These are phyloP conservation scores for Trichomalopsis sarcophagae DNA, from an alignment of 1,140 invertebrate species.

Conservation along the genomic window DNA sequence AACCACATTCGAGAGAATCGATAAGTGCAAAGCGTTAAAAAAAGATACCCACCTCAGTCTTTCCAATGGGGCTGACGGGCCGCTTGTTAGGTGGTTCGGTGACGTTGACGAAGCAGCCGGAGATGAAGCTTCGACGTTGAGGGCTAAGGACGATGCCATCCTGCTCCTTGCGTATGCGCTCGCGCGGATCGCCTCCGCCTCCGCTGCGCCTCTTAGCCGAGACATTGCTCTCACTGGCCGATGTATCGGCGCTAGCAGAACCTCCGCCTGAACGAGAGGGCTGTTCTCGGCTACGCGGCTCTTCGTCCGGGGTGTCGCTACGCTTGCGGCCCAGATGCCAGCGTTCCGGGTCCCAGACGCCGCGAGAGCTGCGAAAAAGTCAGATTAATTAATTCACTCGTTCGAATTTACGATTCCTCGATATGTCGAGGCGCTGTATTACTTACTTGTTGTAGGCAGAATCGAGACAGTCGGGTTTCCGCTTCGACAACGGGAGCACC, in stretches of 20 bases:
- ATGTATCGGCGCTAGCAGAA: constrained; percentile 54
- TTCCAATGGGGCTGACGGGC: constrained; percentile 75
- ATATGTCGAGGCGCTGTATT: not conserved
- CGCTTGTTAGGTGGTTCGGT: constrained; percentile 71
- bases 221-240: constrained; percentile 45
- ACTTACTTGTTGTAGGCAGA: constrained; percentile 76
- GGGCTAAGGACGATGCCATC: constrained; percentile 89
- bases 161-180: constrained; percentile 87
- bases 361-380: constrained; percentile 70
- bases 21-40: constrained; percentile 11
- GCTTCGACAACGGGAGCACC: constrained; percentile 76
- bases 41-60: constrained; percentile 65
- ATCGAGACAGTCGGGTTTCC: constrained; percentile 77
- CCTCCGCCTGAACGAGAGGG: not conserved
- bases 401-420: not conserved
- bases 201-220: constrained; percentile 75
- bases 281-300: constrained; percentile 72
- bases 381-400: not conserved
- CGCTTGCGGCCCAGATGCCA: constrained; percentile 77
- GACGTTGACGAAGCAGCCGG: constrained; percentile 84
- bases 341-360: constrained; percentile 79
- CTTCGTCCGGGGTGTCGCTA: constrained; percentile 78
- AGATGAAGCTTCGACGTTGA: constrained; percentile 87
- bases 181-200: constrained; percentile 84
- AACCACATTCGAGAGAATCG: not conserved